phyloP scores from a whole-genome alignment of 37 sponge, comb jelly and placozoan genomes.

The Cladorhizidae sp. region DNA sequence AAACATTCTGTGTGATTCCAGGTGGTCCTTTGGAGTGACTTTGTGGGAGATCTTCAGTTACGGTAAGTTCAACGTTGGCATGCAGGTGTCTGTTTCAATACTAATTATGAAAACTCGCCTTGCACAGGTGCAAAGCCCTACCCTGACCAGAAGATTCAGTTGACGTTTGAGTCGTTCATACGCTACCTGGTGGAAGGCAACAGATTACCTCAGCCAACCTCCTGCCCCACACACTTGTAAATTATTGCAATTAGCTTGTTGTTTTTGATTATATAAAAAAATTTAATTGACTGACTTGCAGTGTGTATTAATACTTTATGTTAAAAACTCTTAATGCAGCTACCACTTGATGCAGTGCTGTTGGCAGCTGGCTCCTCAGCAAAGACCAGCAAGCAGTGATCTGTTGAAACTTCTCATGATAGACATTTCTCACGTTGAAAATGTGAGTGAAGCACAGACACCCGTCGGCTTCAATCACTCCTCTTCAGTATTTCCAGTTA shows the following conservation, averaged over 20 bases:
- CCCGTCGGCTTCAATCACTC: too few relatives aligned
- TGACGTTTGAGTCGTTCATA: slow-evolving; percentile 26
- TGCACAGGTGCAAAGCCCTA: slow-evolving; percentile 48
- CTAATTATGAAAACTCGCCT: background rate
- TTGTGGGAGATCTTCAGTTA: slow-evolving; percentile 80
- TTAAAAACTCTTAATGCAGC: slow-evolving; percentile 7
- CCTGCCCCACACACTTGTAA: slow-evolving; percentile 61
- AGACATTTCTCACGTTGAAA: too few relatives aligned
- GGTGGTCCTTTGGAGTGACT: slow-evolving; percentile 79
- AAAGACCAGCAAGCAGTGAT: slow-evolving; percentile 36
- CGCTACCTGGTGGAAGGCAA: slow-evolving; percentile 56
- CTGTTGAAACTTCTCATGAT: slow-evolving; percentile 1
- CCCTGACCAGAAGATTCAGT: slow-evolving; percentile 15
- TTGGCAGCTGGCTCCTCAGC: slow-evolving; percentile 37
- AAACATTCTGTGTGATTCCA: too few relatives aligned
- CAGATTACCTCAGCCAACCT: slow-evolving; percentile 47
- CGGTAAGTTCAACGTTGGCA: slow-evolving; percentile 36
- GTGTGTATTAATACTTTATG: too few relatives aligned
- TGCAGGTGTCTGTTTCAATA: background rate
- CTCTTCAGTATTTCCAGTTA: too few relatives aligned
- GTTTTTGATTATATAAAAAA: background rate
- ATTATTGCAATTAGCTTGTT: background rate
- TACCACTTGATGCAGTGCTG: slow-evolving; percentile 46
- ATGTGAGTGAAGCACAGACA: too few relatives aligned
- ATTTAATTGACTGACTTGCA: too few relatives aligned